Evolutionary conservation across 1,140 invertebrate genomes (phyloP).

Genomic region (Drosophila persimilis): DNA sequence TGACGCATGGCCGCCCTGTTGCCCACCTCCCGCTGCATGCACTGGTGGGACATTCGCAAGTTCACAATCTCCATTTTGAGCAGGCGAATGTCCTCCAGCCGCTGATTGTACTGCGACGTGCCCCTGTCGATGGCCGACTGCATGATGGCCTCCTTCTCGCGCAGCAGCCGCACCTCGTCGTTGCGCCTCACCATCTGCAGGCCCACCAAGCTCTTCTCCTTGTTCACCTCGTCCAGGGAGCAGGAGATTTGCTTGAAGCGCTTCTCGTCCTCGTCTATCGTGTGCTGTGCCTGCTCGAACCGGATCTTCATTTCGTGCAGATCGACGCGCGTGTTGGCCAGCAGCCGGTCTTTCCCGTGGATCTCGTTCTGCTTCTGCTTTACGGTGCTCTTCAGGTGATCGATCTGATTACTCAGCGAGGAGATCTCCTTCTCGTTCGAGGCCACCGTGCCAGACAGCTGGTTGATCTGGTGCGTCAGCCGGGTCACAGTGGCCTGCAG

Average conservation of each 20-base stretch:
- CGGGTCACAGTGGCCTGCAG: conserved; percentile 85
- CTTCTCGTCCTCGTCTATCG: conserved; percentile 83
- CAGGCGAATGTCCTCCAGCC: conserved; percentile 89
- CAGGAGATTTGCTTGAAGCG: conserved; percentile 85
- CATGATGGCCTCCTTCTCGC: conserved; percentile 88
- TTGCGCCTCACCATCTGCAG: conserved; percentile 89
- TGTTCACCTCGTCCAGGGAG: conserved; percentile 86
- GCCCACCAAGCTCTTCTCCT: conserved; percentile 88
- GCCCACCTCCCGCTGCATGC: conserved; percentile 85
- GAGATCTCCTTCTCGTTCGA: conserved; percentile 45
- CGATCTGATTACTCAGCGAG: conserved; percentile 77
- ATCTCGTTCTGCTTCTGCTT: conserved; percentile 85
- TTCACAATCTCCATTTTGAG: conserved; percentile 90
- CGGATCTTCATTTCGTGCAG: conserved; percentile 84
- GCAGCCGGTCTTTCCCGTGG: conserved; percentile 68
- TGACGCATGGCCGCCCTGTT: conserved; percentile 86
- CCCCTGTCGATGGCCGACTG: conserved; percentile 88
- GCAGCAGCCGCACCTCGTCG: conserved; percentile 88
- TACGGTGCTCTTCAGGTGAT: conserved; percentile 87
- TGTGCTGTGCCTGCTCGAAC: conserved; percentile 82
- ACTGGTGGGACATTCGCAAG: conserved; percentile 85
- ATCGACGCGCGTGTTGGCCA: conserved; percentile 83
- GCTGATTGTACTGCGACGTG: conserved; percentile 86
- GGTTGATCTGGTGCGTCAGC: conserved; percentile 55
- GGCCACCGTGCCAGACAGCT: conserved; percentile 39